phyloP scores from a whole-genome alignment of 2,888 invertebrate genomes.

The Stegophylla sp. region DNA sequence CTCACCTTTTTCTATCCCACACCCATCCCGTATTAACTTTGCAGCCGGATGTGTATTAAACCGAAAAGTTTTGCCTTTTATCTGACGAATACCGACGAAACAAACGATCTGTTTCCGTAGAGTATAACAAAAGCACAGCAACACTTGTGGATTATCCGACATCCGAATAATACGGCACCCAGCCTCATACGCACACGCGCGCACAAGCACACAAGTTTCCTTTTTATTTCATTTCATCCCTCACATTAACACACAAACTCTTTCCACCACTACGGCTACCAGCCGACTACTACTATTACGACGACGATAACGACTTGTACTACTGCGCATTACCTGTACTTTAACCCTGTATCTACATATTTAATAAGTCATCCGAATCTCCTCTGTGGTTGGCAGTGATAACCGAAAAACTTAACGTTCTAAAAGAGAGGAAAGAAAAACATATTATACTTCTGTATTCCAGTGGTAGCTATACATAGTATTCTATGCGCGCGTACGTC shows the following conservation, averaged over 20 bases:
- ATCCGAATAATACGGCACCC: neutral
- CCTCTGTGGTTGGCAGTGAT: neutral
- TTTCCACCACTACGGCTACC: too few relatives aligned
- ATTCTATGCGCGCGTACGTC: neutral
- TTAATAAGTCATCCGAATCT: slow-evolving; percentile 31
- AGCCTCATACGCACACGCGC: too few relatives aligned
- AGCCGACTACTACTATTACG: neutral
- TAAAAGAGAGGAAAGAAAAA: neutral
- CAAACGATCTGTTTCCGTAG: neutral
- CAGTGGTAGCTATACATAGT: neutral
- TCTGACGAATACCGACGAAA: neutral
- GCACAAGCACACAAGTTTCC: too few relatives aligned
- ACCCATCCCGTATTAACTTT: too few relatives aligned
- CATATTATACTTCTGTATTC: neutral
- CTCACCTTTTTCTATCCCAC: too few relatives aligned
- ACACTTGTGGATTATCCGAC: slow-evolving; percentile 11
- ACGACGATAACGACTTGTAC: neutral
- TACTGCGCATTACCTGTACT: neutral
- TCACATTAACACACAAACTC: slow-evolving; percentile 12
- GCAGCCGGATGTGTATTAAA: neutral
- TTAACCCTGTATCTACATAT: slow-evolving; percentile 30
- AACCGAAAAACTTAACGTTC: slow-evolving; percentile 31
- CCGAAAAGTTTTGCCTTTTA: slow-evolving; percentile 16
- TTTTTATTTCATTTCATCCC: slow-evolving; percentile 8
- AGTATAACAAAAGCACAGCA: neutral